A percentile compares a stretch with the other conserved stretches of the same genome.
Conservation (phyloP, 2,888 invertebrate genomes). For the Aphidoletes aphidimyza region DNA sequence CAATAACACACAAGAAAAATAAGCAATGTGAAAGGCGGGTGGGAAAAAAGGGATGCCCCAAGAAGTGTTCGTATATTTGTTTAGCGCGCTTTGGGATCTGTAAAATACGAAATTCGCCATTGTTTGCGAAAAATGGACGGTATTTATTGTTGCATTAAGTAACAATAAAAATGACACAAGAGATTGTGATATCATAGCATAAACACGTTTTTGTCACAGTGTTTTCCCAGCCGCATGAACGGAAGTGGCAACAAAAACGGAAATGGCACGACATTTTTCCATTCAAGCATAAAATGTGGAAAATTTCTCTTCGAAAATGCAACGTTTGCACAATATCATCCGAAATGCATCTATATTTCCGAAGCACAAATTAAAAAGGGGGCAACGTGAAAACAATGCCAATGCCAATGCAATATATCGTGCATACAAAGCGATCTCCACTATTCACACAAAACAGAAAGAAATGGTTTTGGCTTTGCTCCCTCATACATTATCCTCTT, state of each 20-base stretch:
- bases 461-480: too few relatives aligned
- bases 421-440: too few relatives aligned
- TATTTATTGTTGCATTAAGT: conserved; percentile 26
- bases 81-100: not conserved
- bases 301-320: not conserved
- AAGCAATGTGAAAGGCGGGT: too few relatives aligned
- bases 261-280: not conserved
- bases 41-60: not conserved
- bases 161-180: conserved; percentile 18
- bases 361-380: conserved; percentile 11
- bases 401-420: too few relatives aligned
- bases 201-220: too few relatives aligned
- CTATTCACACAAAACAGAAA: too few relatives aligned
- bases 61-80: conserved; percentile 7
- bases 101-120: not conserved
- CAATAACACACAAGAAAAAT: too few relatives aligned
- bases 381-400: not conserved
- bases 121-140: not conserved
- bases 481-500: too few relatives aligned
- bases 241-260: not conserved
- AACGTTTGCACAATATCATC: not conserved
- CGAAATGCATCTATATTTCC: not conserved
- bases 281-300: not conserved
- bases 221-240: not conserved
- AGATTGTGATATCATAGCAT: conserved; percentile 1